Evolutionary conservation across 1,140 invertebrate genomes (phyloP), one percentile per base, ranked within the genome.

Genomic region (Argopecten irradians): DNA sequence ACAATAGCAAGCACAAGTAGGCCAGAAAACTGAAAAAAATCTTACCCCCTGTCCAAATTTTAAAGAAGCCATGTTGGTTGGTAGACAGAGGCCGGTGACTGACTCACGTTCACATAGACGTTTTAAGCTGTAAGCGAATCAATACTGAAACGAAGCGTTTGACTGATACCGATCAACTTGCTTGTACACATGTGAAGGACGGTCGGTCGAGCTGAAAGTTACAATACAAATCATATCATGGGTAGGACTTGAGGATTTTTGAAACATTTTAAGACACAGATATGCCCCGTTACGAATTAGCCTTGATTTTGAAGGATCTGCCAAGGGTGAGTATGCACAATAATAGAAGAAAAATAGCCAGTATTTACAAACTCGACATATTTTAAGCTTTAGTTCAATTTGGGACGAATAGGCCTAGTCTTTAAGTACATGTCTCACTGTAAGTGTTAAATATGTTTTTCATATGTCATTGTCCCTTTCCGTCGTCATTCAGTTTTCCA

Each of bases 111-210:
- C 55, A 7, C 22, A 28, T n/a, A 71, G 28, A 28, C 55, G 55
- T 71, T 71, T 71, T 5, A 71, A 71, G n/a, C 5, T 71, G 1
- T 19, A 46, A 19, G 1, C 19, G 43, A 16, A 71, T 11, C 1
- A 71, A 71, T 71, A n/a, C 14, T n/a, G 28, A 28, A 11, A 11
- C 1, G n/a, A 71, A 71, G 55, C 55, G 55, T 71, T n/a, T 71
- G n/a, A 11, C 7, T 28, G 55, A 71, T 71, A 16, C n/a, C 2
- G 43, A 46, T n/a, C n/a, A n/a, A n/a, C n/a, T n/a, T n/a, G n/a
- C n/a, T n/a, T n/a, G n/a, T n/a, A n/a, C n/a, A n/a, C n/a, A 46
- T 46, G 43, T 46, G 55, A 71, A 71, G 55, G 55, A 71, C 55
- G 16, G 36, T 39, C 36, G 36, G 36, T 71, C 55, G n/a, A 71